Evolutionary conservation across 37 sponge, comb jelly and placozoan species (phyloP).

Genomic region (Halisarca cf. caerulea): DNA sequence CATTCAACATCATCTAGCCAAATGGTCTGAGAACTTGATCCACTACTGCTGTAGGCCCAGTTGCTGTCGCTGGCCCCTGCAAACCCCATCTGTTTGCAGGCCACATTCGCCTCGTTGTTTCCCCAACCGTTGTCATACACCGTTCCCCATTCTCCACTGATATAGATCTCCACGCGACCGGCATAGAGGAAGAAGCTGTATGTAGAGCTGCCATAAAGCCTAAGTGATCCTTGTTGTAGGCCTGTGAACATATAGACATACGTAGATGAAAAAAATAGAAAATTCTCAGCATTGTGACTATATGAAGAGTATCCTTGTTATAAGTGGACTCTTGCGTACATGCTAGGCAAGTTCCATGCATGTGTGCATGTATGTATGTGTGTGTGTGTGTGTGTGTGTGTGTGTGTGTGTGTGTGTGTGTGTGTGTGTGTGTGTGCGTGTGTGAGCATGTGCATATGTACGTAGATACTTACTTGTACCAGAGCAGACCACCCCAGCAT

Average conservation of each 20-base stretch:
- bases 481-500: slow-evolving; percentile 10
- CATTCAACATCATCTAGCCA: slow-evolving; percentile 23
- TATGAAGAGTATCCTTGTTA: too few relatives aligned
- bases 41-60: not conserved
- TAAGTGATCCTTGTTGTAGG: not conserved
- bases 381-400: slow-evolving; percentile 24
- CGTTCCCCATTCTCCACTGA: not conserved
- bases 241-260: not conserved
- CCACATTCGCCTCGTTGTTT: not conserved
- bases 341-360: too few relatives aligned
- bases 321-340: too few relatives aligned
- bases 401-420: slow-evolving; percentile 5
- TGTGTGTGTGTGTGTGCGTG: not conserved
- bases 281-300: too few relatives aligned
- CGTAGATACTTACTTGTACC: too few relatives aligned
- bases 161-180: slow-evolving; percentile 15
- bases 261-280: too few relatives aligned
- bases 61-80: not conserved
- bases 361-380: not conserved
- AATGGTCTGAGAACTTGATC: not conserved
- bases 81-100: slow-evolving; percentile 20
- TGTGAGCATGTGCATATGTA: not conserved
- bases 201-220: not conserved
- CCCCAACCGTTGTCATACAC: slow-evolving; percentile 26
- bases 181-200: not conserved